Conservation (phyloP, 2,888 invertebrate genomes). For the Eristalis pertinax region DNA sequence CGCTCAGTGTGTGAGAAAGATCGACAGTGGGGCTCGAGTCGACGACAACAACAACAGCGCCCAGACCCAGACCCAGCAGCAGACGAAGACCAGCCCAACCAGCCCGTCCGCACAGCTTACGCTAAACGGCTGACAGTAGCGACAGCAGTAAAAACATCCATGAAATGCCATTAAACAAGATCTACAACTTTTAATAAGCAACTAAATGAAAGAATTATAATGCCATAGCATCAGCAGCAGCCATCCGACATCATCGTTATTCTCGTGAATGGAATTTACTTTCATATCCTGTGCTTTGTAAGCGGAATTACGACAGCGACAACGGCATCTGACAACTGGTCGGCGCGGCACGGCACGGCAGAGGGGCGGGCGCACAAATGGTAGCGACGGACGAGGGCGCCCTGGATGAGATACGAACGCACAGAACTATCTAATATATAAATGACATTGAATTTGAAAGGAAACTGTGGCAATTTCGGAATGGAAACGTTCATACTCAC, state of each 20-base stretch:
- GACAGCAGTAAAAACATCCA: slow-evolving; percentile 66
- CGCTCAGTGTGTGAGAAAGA: slow-evolving; percentile 5
- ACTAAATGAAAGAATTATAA: slow-evolving; percentile 73
- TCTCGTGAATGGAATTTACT: slow-evolving; percentile 69
- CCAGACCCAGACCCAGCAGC: background rate
- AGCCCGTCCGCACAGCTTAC: background rate
- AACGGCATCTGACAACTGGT: slow-evolving; percentile 8
- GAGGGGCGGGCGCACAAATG: slow-evolving; percentile 29
- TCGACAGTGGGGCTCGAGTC: slow-evolving; percentile 21
- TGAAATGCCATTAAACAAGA: slow-evolving; percentile 71
- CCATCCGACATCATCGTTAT: slow-evolving; percentile 69
- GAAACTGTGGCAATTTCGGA: slow-evolving; percentile 67
- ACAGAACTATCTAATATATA: slow-evolving; percentile 60
- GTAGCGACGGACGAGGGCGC: slow-evolving; percentile 10
- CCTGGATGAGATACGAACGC: background rate
- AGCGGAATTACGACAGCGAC: slow-evolving; percentile 61
- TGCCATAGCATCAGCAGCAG: slow-evolving; percentile 70
- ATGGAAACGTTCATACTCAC: background rate
- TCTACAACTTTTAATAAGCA: slow-evolving; percentile 73
- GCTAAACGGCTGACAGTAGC: slow-evolving; percentile 38
- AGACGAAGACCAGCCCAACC: background rate
- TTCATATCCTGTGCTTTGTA: slow-evolving; percentile 70
- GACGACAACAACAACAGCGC: background rate
- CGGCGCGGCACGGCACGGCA: background rate
- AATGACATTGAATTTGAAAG: slow-evolving; percentile 68